Evolutionary conservation across 2,888 invertebrate genomes (phyloP), one percentile per base, ranked within the genome.

Genomic region (Thyatira batis): DNA sequence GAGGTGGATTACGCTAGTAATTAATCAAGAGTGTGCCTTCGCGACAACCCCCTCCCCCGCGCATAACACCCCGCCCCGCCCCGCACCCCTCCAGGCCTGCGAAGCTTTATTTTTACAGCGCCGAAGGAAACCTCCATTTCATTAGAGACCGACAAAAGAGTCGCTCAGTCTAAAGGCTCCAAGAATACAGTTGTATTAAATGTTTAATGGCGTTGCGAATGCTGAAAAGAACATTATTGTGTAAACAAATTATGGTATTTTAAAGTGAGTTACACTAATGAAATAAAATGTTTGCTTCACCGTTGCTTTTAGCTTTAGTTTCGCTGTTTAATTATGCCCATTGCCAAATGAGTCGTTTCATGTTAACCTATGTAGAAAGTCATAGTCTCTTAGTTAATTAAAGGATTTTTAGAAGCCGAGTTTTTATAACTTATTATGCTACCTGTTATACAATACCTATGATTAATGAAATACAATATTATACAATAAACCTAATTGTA

Each of bases 11-110:
- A 76, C 74, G 60, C 56, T 61, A 60, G 79, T 78, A 82, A 84
- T 83, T 83, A 84, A 82, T 83, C 78, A 79, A 71, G 73, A 71
- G 73, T 69, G 68, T 71, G 73, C 68, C 72, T 73, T 72, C 68
- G 70, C 73, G 73, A 76, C 74, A 69, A 68, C 61, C 53, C 55
- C 54, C 50, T 55, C 53, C 51, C 51, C 50, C 20, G 48, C 51
- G 23, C 51, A 23, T 39, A 33, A 52, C 46, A 25, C 44, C 21
- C 30, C 53, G 48, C 50, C 43, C 20, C 20, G 49, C 43, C 20
- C 20, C 48, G 27, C 53, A 52, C 49, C 49, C 51, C 21, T 52
- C 57, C 45, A 44, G 20, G 25, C 33, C 23, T 11, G 39, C 51
- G 49, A 51, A 57, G 61, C 58, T 73, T 73, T 77, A 75, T 78